These are phyloP conservation scores for Sebastes itinus DNA, from an alignment of 2,797 vertebrate species.

Conservation along the genomic window DNA sequence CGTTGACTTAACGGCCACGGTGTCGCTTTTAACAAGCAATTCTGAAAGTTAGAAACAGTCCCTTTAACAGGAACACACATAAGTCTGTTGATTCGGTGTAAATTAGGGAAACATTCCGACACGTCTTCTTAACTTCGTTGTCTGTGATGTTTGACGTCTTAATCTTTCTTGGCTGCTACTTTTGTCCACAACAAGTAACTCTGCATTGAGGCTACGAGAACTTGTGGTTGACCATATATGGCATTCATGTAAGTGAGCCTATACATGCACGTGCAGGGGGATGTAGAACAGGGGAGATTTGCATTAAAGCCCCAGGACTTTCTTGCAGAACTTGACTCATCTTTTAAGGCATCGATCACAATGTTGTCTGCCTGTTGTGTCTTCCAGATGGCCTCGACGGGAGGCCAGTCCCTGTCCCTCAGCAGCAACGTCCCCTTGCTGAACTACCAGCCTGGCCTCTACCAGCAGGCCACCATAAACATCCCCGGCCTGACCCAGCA, in stretches of 20 bases:
- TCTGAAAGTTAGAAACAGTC: too few species aligned
- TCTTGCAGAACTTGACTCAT: background rate
- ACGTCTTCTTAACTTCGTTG: too few species aligned
- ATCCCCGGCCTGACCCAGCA: constrained; percentile 94
- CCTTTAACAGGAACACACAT: too few species aligned
- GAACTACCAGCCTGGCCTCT: constrained; percentile 95
- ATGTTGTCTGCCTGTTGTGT: background rate
- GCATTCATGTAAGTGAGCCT: background rate
- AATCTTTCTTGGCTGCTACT: too few species aligned
- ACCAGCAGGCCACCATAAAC: constrained; percentile 95
- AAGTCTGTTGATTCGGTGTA: too few species aligned
- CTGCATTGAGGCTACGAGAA: too few species aligned
- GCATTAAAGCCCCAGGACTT: accelerated
- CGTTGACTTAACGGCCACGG: too few species aligned
- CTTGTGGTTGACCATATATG: too few species aligned
- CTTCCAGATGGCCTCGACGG: constrained; percentile 90
- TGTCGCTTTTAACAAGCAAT: too few species aligned
- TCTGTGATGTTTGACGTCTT: too few species aligned
- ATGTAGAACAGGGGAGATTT: background rate
- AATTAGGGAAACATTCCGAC: too few species aligned
- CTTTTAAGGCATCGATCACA: background rate
- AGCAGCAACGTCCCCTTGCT: constrained; percentile 94
- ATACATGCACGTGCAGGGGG: background rate
- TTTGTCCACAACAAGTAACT: too few species aligned
- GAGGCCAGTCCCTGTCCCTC: constrained; percentile 93